phyloP scores from a whole-genome alignment of 2,797 vertebrate genomes.

The Sylvilagus floridanus region DNA sequence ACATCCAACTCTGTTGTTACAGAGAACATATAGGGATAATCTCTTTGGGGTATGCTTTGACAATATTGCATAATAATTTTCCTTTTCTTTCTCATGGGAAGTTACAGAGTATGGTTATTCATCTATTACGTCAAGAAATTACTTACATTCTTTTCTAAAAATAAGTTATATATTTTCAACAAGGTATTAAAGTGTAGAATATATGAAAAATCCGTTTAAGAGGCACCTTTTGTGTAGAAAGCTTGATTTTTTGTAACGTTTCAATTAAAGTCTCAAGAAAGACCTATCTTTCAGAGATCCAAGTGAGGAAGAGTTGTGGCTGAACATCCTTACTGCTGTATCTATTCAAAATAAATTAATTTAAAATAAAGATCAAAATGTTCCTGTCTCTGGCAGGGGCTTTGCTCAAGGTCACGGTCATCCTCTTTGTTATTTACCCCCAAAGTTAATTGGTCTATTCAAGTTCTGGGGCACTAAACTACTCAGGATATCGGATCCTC shows the following conservation, averaged over 20 bases:
- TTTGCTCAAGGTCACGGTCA: neutral
- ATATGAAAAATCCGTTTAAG: neutral
- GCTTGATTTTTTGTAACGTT: neutral
- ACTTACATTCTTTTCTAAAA: neutral
- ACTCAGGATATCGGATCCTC: neutral
- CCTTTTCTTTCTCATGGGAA: slow-evolving; percentile 1
- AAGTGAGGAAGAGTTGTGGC: neutral
- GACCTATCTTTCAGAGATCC: neutral
- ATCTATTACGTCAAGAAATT: neutral
- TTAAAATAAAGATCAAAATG: neutral
- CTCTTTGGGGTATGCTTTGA: neutral
- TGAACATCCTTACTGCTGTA: neutral
- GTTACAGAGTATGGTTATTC: neutral
- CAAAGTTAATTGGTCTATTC: neutral
- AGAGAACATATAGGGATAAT: neutral
- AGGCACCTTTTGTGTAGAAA: neutral
- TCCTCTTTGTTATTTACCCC: neutral
- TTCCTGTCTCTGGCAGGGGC: neutral
- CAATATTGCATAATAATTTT: neutral
- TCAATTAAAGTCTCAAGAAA: neutral
- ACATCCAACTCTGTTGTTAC: neutral
- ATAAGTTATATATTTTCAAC: neutral
- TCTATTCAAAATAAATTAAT: neutral
- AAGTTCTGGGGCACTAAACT: neutral
- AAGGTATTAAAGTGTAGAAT: neutral